Percentiles rank a stretch among this genome's conserved stretches.
Evolutionary conservation across 2,888 invertebrate species (phyloP).

Genomic region (Acleris holmiana): DNA sequence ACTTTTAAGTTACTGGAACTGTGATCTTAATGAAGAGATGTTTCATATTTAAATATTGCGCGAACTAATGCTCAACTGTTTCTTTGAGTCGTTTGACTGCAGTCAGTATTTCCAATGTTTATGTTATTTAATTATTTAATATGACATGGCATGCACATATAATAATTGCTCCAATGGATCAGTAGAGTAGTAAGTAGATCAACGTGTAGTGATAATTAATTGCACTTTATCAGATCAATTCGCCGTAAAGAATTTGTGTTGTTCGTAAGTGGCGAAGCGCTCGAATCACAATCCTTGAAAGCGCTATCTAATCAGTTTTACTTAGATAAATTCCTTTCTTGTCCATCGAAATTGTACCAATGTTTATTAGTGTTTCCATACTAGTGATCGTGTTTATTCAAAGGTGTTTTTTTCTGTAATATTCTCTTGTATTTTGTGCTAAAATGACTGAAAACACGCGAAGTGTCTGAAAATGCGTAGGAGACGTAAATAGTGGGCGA

Average conservation of each 20-base stretch:
- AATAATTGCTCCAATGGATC: neutral
- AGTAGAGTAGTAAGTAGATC: neutral
- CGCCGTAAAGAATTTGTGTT: constrained; percentile 4
- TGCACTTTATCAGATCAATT: constrained; percentile 7
- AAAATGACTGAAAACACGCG: constrained; percentile 35
- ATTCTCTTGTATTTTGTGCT: constrained; percentile 25
- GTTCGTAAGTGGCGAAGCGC: constrained; percentile 36
- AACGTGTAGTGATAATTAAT: constrained; percentile 16
- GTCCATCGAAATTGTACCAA: constrained; percentile 68
- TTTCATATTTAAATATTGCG: too few relatives aligned
- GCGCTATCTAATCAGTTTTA: constrained; percentile 73
- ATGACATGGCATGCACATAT: too few relatives aligned
- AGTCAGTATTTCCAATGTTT: too few relatives aligned
- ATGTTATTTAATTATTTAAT: too few relatives aligned
- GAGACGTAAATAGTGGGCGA: constrained; percentile 72
- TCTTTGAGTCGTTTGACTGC: too few relatives aligned
- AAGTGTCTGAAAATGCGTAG: constrained; percentile 68
- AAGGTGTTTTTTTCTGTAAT: constrained; percentile 27
- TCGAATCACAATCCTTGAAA: constrained; percentile 69
- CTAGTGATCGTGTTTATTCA: constrained; percentile 15
- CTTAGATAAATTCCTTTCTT: constrained; percentile 62
- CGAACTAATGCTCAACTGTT: too few relatives aligned
- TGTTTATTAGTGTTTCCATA: constrained; percentile 46
- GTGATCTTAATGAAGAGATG: too few relatives aligned
- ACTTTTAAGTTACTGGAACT: too few relatives aligned